Base-by-base conservation (phyloP, 2,888 invertebrate genomes). In the Ommatoiulus sabulosus region DNA sequence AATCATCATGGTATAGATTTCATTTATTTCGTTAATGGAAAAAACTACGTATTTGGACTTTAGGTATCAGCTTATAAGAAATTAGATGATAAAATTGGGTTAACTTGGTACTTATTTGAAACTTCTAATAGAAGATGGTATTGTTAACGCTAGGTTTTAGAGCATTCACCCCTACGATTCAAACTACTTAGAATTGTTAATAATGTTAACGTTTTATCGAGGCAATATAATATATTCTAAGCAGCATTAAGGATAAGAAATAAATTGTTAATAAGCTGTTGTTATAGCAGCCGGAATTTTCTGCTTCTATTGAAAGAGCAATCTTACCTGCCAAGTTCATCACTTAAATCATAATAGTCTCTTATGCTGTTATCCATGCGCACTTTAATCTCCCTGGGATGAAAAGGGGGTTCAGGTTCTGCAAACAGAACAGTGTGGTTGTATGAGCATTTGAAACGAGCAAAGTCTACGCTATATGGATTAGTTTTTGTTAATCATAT, bases 241-340 rank as follows among this genome's bases (percentile, higher is more conserved):
- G 63, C 63, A 63, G 63, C 63, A 63, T 63, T n/a, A n/a, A n/a
- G 20, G 20, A 63, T 63, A 46, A 15, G 17, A 20, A 85, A 46
- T 87, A 72, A 72, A 63, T 57, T 87, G 84, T 88, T 88, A 43
- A 52, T 48, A 87, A 52, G 43, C 43, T 87, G 84, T 80, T 72
- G 88, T 88, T 46, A 88, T 17, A 5, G 20, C 80, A 12, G 57
- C 80, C 44, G 35, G 44, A 20, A 17, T 57, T 44, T 43, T 17
- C 52, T 87, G 87, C 44, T 43, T 88, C 35, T 48, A 87, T 80
- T 87, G 5, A 44, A 57, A 7, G 35, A 57, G 84, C 20, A 57
- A 88, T 92, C 94, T 95, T 94, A 98, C 98, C 98, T 96, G 92
- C 99, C 99, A 91, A 99, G 96, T 93, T 99, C 97, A 89, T 96